Conservation (phyloP, 2,888 invertebrate genomes). For the Gryllus longicercus region DNA sequence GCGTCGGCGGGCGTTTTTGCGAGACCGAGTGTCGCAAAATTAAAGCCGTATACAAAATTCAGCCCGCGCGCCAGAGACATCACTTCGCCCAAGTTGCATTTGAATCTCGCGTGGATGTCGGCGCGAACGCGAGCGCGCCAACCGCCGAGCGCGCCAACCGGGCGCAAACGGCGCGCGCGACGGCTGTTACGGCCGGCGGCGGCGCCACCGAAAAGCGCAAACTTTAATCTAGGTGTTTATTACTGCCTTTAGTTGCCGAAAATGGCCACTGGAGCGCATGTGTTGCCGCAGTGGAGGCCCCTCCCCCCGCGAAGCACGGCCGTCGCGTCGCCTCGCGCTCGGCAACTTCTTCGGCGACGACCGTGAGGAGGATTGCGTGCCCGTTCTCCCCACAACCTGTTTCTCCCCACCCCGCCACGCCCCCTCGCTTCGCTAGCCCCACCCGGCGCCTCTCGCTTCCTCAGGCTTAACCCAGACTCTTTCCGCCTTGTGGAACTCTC, state of each 20-base stretch:
- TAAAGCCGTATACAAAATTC: background rate
- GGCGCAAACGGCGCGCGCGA: background rate
- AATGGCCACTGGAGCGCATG: background rate
- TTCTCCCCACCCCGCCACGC: background rate
- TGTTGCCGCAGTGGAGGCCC: background rate
- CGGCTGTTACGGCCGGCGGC: background rate
- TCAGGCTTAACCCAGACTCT: too few relatives aligned
- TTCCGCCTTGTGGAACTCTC: too few relatives aligned
- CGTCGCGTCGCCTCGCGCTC: background rate
- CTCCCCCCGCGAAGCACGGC: background rate
- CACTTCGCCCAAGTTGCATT: too few relatives aligned
- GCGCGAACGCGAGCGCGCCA: too few relatives aligned
- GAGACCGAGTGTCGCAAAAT: background rate
- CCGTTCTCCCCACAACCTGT: background rate
- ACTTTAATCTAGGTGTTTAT: conserved; percentile 17
- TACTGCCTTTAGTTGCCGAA: background rate
- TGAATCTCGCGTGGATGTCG: too few relatives aligned
- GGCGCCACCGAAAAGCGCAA: background rate
- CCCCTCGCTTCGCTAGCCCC: background rate
- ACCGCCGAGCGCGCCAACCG: background rate
- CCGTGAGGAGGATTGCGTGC: background rate
- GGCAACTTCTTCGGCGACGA: background rate
- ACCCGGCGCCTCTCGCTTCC: too few relatives aligned
- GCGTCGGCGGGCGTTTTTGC: background rate
- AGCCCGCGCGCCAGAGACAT: background rate